Evolutionary conservation across 2,113 vertebrate genomes (phyloP).

Genomic region (Hypanus sabinus): DNA sequence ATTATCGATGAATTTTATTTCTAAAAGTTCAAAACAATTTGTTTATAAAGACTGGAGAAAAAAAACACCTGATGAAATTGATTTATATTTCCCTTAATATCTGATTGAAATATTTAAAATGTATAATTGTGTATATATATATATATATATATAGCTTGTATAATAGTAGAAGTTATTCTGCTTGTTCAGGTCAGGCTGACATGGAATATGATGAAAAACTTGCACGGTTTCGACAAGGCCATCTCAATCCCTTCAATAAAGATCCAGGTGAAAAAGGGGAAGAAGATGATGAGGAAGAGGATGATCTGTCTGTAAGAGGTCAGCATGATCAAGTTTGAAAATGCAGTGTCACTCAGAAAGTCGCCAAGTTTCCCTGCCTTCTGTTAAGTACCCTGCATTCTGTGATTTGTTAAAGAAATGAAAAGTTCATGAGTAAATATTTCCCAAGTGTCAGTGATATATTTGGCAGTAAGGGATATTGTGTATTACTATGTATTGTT

Average conservation of each 20-base stretch:
- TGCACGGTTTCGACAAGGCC: conserved; percentile 83
- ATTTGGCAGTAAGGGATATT: not conserved
- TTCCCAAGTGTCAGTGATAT: not conserved
- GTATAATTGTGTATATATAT: too few species aligned
- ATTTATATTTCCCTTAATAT: not conserved
- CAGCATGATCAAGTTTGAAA: conserved; percentile 40
- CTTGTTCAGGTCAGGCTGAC: conserved; percentile 45
- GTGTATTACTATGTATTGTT: not conserved
- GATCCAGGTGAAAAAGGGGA: conserved; percentile 46
- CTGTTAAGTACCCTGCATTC: not conserved
- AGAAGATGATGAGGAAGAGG: conserved; percentile 48
- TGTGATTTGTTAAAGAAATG: not conserved
- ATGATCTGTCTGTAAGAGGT: conserved; percentile 57
- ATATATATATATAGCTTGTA: not conserved
- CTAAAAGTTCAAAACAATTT: not conserved
- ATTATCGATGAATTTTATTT: not conserved
- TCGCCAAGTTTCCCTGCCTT: not conserved
- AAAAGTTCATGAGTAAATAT: too few species aligned
- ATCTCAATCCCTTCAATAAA: conserved; percentile 91
- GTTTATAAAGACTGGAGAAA: not conserved
- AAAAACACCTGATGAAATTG: not conserved
- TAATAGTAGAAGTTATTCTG: not conserved
- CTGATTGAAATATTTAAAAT: not conserved
- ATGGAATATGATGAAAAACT: conserved; percentile 87
- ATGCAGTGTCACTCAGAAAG: not conserved